Base-by-base conservation (phyloP, 1,140 invertebrate genomes). In the Pogonomyrmex californicus region DNA sequence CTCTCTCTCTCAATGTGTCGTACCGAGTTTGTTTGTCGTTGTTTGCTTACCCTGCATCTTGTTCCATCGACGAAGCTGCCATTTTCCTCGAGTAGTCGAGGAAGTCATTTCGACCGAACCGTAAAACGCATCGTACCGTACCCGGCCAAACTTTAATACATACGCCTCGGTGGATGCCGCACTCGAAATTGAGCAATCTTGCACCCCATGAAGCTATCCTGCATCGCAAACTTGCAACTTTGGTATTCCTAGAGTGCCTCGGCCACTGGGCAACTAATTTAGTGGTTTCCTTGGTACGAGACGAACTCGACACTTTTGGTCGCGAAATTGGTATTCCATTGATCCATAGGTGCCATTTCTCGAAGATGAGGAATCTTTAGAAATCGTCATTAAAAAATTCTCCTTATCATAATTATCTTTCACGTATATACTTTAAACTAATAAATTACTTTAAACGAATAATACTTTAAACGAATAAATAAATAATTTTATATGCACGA, bases 231-330 rank as follows among this genome's bases (percentile, higher is more conserved):
- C 79, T 83, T 83, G 79, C 79, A 83, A 83, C 79, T 83, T 83
- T 75, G 79, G 79, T 83, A 83, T 83, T 83, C 79, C 79, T 83
- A 83, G 79, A 83, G 82, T 85, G 56, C 73, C 73, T 85, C 73
- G 82, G 76, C 82, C 82, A 85, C 82, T 78, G 82, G 75, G 73
- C 71, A 85, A 85, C 82, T 83, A 83, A 83, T 83, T 83, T 83
- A 83, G 79, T 75, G 79, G 79, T 83, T 83, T 83, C 79, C 79
- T 75, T 75, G 44, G 17, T 83, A 83, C 54, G 68, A 83, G 79
- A 83, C 68, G 54, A 83, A 75, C 79, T 75, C 79, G 79, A 83
- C 79, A 83, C 79, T 83, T 83, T 83, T 75, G 79, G 68, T 49
- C 68, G 68, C 36, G 54, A 83, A 83, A 83, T 83, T 83, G 68